These are phyloP conservation scores for Lontra canadensis DNA, from an alignment of 2,113 vertebrate genomes.

Conservation along the genomic window DNA sequence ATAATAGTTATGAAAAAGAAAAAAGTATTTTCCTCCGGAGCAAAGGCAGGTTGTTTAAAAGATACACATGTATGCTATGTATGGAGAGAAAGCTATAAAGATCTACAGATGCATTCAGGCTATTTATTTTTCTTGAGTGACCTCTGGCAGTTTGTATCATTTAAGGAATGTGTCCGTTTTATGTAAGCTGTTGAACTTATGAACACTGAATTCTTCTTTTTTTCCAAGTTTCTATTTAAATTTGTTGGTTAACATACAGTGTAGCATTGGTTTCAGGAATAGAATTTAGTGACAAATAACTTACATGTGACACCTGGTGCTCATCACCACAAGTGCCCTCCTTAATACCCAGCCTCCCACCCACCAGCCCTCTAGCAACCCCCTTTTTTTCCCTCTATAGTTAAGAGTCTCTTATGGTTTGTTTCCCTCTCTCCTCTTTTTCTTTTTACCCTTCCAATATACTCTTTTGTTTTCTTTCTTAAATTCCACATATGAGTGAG, in stretches of 20 bases:
- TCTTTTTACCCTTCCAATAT: too few species aligned
- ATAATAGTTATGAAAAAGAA: background rate
- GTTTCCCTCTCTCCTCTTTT: too few species aligned
- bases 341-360: too few species aligned
- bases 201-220: background rate
- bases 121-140: conserved; percentile 7
- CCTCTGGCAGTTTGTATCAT: background rate
- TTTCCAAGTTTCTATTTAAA: too few species aligned
- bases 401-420: too few species aligned
- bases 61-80: background rate
- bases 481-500: too few species aligned
- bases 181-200: background rate
- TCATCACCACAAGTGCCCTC: background rate
- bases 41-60: background rate
- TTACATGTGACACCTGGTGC: background rate
- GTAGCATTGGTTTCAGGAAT: background rate
- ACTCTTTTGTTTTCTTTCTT: too few species aligned
- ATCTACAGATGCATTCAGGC: background rate
- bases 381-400: too few species aligned
- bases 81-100: background rate
- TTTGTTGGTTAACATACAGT: too few species aligned
- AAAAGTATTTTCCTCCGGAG: background rate
- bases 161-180: background rate
- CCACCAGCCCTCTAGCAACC: too few species aligned
- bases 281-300: background rate